Conservation (phyloP, 2,888 invertebrate genomes). For the Acholoe squamosa region DNA sequence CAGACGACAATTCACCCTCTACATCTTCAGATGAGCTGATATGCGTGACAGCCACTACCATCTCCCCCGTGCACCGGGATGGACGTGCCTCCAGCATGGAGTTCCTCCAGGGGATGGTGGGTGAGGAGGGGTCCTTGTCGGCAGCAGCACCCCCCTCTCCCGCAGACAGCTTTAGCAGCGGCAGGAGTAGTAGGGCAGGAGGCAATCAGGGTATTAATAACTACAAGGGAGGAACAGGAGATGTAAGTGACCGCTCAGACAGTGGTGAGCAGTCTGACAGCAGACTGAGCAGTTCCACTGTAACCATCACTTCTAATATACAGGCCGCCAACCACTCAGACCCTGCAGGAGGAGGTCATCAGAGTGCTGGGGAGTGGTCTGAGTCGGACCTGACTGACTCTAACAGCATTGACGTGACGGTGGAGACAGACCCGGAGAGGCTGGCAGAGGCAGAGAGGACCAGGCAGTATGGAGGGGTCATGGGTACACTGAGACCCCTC, state of each 20-base stretch:
- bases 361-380: conserved; percentile 1
- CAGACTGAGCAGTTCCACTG: neutral
- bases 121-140: neutral
- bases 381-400: conserved; percentile 39
- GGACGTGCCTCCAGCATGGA: conserved; percentile 20
- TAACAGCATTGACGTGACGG: conserved; percentile 52
- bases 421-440: neutral
- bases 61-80: neutral
- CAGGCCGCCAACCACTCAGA: neutral
- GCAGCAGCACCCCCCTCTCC: neutral
- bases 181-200: neutral
- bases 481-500: conserved; percentile 39
- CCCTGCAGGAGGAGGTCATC: neutral
- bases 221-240: neutral
- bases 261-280: neutral
- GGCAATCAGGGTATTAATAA: neutral
- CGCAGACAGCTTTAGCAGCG: neutral
- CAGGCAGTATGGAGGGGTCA: neutral
- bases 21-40: neutral
- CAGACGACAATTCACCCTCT: neutral
- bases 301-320: conserved; percentile 9
- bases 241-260: neutral
- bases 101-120: neutral
- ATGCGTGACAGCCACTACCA: conserved; percentile 6
- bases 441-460: conserved; percentile 5